A percentile compares a stretch with the other conserved stretches of the same genome.
These are phyloP conservation scores for Ispidina picta DNA, from an alignment of 2,797 vertebrate genomes.

Conservation along the genomic window DNA sequence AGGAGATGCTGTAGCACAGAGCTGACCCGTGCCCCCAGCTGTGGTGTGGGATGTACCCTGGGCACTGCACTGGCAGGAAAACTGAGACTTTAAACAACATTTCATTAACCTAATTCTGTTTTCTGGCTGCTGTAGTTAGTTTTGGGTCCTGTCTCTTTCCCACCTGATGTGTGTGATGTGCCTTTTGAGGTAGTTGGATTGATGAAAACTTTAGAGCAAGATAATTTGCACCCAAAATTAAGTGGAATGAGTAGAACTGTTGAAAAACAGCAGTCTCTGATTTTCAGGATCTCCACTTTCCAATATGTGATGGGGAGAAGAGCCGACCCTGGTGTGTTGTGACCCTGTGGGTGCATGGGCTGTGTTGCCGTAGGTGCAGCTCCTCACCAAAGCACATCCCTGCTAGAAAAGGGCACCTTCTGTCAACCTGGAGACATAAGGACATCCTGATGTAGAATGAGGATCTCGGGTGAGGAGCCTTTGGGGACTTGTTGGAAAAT, in stretches of 20 bases:
- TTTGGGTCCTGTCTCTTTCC: background rate
- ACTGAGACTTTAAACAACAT: background rate
- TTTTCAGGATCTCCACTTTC: background rate
- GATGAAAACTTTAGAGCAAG: background rate
- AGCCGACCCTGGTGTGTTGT: rapidly evolving
- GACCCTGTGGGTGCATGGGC: background rate
- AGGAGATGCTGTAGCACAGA: background rate
- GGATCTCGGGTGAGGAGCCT: background rate
- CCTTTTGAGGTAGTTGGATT: background rate
- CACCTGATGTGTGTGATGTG: background rate
- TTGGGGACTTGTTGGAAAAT: background rate
- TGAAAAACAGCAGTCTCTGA: background rate
- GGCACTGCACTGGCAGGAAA: background rate
- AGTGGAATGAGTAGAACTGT: background rate
- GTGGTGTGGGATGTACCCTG: rapidly evolving
- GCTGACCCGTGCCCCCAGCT: rapidly evolving
- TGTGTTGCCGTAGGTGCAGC: background rate
- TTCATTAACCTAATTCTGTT: background rate
- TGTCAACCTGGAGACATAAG: background rate
- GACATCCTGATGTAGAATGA: background rate
- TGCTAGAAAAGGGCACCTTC: background rate
- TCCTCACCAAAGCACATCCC: background rate
- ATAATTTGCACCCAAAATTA: background rate
- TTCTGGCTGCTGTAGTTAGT: background rate
- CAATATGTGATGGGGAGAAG: background rate